Base-by-base conservation (phyloP, 1,140 invertebrate genomes). In the Cotesia vestalis region DNA sequence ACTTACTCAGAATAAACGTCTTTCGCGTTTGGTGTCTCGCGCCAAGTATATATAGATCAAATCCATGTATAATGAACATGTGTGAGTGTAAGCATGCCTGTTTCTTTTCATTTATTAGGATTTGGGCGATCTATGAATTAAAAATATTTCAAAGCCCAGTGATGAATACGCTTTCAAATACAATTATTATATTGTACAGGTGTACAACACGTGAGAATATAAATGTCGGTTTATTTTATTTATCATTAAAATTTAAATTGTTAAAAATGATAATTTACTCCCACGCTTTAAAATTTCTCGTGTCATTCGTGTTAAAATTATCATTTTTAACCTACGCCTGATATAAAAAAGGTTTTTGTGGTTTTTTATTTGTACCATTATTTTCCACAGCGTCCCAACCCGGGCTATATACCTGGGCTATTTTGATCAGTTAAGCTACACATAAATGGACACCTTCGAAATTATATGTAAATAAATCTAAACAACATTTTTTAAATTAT, bases 391-490 rank as follows among this genome's bases (percentile, higher is more conserved):
- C 27, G 27, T 27, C 34, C 17, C 27, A 60, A 3, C 17, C n/a
- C 38, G 4, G 38, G 46, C 9, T 40, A 9, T 12, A 66, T 66
- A 66, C 63, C 63, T 66, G 63, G 17, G 4, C 63, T 66, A 40
- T 66, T 66, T 46, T 66, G 63, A 66, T 66, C 63, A 46, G 63
- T 52, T 51, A 14, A 52, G 63, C n/a, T 46, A 46, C 63, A 20
- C 38, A 66, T 66, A 46, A 66, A 66, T 40, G 46, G 35, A 66
- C 40, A 66, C 46, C 20, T 17, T 55, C 53, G n/a, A 9, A 14
- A 59, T 59, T 46, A 46, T 17, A 59, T 59, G 17, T 51, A 66
- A 17, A 52, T 17, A 66, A 40, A 66, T 17, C 12, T 52, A 52
- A n/a, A 17, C 46, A n/a, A 6, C 20, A 38, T 11, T 11, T 11